Evolutionary conservation across 1,140 invertebrate species (phyloP), one percentile per base, ranked within the genome.

Genomic region (Trachelipus rathkii): DNA sequence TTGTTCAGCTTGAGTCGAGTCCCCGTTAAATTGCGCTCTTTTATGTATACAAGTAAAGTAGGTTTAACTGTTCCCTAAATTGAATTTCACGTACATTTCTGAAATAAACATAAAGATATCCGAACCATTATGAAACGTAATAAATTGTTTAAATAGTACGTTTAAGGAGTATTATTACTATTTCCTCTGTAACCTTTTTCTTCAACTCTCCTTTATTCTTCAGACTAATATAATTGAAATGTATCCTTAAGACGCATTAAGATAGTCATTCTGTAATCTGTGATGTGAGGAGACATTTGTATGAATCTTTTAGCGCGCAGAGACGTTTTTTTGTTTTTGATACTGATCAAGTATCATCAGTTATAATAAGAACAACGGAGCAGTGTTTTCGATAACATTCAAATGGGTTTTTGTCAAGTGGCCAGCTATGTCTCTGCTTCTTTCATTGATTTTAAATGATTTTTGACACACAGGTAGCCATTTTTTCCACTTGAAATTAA

Each of bases 341-440:
- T 60, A 60, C 50, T 60, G 50, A 60, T 60, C 50, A 60, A 60
- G 50, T 60, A 60, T 60, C 50, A 60, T 60, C 50, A 60, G 50
- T 60, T 13, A 60, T 13, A 60, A 60, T 60, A 60, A 19, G 50
- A 60, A 60, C 50, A 60, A 60, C 1, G 50, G 8, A 8, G 19
- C 11, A 4, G 11, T 60, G 50, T 60, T 60, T 19, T 3, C 19
- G 50, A 60, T 33, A 3, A 19, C 8, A 60, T 13, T 19, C 50
- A 60, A 19, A 60, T 15, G 19, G 50, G 50, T 2, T 60, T 19
- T 60, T 60, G 19, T 60, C 50, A 19, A 19, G 50, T 60, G 50
- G 11, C 50, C 50, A 60, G 50, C 8, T 19, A 60, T 60, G 50
- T 60, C 50, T 19, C 19, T 60, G 50, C 8, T 13, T 19, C 4